Evolutionary conservation across 2,888 invertebrate species (phyloP), one percentile per base, ranked within the genome.

Genomic region (Yponomeuta sedellus): DNA sequence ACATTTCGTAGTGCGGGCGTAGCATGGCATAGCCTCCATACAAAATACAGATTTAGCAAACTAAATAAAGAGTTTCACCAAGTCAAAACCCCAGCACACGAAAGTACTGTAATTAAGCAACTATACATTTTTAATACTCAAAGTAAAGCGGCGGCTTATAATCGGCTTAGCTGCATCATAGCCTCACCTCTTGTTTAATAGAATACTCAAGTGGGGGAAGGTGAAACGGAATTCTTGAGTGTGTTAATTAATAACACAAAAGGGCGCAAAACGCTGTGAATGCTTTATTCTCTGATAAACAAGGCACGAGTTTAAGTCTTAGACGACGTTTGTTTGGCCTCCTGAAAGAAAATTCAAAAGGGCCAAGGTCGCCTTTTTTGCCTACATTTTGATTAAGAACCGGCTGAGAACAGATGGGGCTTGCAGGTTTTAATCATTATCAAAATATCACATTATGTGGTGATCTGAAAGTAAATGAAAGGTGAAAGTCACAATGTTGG

Each of bases 231-330:
- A 59, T 59, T 59, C 20, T 20, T 59, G 59, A 59, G 59, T 59
- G 59, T 59, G 20, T 59, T 59, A 59, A 59, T 59, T 59, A 59
- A 59, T 59, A 59, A 59, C 59, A 59, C 59, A 59, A 59, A 20
- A 19, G 22, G 59, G 25, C 22, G 59, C 22, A 19, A 11, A 19
- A 19, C 22, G 22, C 22, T 10, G n/a, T 59, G 59, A 59, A 59
- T 59, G 59, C 25, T 59, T 59, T 59, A 59, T 59, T 4, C 11
- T 2, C 25, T 11, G 20, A 59, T 11, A 59, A 20, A 59, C 22
- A 59, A 22, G 59, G 20, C 20, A 16, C 44, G 3, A 52, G 12
- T 12, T 52, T 52, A 52, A 52, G 1, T 16, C 59, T 11, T 34
- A 34, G 34, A 34, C 34, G 34, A 8, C 10, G 34, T 34, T 34